Base-by-base conservation (phyloP, 2,888 invertebrate genomes). In the Leptinotarsa haldemani region DNA sequence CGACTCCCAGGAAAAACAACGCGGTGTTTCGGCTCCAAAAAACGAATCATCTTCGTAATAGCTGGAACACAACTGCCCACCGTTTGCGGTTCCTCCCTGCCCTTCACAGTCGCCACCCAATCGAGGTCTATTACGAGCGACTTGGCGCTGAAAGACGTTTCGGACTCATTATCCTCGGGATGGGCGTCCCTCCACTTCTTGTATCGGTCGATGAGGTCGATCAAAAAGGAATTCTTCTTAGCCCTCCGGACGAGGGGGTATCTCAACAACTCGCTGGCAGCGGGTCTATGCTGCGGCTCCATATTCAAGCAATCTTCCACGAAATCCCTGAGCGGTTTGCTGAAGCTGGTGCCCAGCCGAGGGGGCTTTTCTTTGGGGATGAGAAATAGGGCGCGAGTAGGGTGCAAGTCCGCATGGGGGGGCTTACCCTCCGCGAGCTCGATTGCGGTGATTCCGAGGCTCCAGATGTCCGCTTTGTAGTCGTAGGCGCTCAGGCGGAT, bases 231-330 rank as follows among this genome's bases (percentile, higher is more conserved):
- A 89, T 98, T 99, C 89, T 98, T 98, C 90, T 98, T 99, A 71
- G 99, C 98, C 90, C 96, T 95, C 85, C 95, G 93, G 85, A 99
- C 98, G 88, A 99, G 99, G 82, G 95, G 96, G 89, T 96, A 97
- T 89, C 96, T 96, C 81, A 99, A 91, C 86, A 99, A 91, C 89
- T 99, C 98, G 90, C 96, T 98, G 81, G 99, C 99, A 79, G 98
- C 96, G 73, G 99, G 99, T 88, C 99, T 93, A 92, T 99, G 98
- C 91, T 98, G 97, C 12, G 99, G 99, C 88, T 99, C 98, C 90
- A 99, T 99, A 89, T 99, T 99, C 83, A 99, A 91, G 89, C 99
- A 99, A 76, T 95, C 93, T 87, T 98, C 97, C 80, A 98, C 97
- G 88, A 98, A 98, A 88, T 97, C 97, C 90, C 97, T 96, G 90